phyloP scores from a whole-genome alignment of 2,797 vertebrate species.

The Scomberomorus guttatus region DNA sequence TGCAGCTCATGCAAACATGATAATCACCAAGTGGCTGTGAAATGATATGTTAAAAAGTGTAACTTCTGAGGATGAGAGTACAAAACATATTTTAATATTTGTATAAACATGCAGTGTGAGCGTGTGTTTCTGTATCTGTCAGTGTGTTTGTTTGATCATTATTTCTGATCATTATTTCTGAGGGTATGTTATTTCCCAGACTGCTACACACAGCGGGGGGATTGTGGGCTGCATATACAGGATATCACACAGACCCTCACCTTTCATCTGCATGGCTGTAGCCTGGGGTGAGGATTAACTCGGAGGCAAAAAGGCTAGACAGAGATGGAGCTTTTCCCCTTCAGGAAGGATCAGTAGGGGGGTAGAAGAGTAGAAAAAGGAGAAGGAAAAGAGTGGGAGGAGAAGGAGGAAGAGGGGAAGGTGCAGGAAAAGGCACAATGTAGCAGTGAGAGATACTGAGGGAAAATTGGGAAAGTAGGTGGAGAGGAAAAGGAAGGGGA shows the following conservation, averaged over 20 bases:
- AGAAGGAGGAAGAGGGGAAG: conserved; percentile 29
- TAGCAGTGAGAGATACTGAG: conserved; percentile 60
- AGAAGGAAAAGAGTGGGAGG: conserved; percentile 1
- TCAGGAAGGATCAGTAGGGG: conserved; percentile 43
- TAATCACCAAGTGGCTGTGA: conserved; percentile 22
- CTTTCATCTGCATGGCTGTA: conserved; percentile 78
- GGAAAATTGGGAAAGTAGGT: conserved; percentile 39
- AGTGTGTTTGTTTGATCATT: conserved; percentile 64
- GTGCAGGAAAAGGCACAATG: neutral
- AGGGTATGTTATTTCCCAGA: conserved; percentile 68
- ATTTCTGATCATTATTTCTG: conserved; percentile 66
- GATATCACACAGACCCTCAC: conserved; percentile 71
- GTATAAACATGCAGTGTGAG: conserved; percentile 36
- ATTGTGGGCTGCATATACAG: conserved; percentile 56
- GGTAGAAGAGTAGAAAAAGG: conserved; percentile 37
- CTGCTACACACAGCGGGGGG: conserved; percentile 58
- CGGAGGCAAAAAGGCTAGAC: conserved; percentile 68
- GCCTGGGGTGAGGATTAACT: conserved; percentile 81
- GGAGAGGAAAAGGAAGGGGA: conserved; percentile 33
- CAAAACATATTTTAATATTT: conserved; percentile 56
- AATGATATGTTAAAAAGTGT: conserved; percentile 43
- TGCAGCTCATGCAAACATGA: conserved; percentile 43
- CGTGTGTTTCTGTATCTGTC: conserved; percentile 29
- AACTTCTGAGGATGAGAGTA: conserved; percentile 36
- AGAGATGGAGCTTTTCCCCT: conserved; percentile 64